phyloP scores from a whole-genome alignment of 1,140 invertebrate species.

The Aporrectodea caliginosa region DNA sequence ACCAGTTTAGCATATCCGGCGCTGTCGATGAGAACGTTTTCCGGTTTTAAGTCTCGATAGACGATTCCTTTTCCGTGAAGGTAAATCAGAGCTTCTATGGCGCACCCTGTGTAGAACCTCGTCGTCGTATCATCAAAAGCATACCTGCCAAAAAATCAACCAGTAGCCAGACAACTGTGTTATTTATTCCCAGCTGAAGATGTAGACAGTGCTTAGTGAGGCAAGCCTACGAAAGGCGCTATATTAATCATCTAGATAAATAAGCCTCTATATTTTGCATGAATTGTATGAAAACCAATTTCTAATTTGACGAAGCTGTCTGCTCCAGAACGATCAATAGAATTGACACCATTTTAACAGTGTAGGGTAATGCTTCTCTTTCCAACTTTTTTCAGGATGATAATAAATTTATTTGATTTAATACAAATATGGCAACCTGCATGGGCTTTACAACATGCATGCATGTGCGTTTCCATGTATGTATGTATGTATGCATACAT shows the following conservation, averaged over 20 bases:
- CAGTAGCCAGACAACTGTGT: no score
- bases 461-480: not conserved
- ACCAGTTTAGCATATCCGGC: conserved; percentile 88
- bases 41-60: conserved; percentile 95
- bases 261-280: no score
- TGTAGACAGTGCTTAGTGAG: no score
- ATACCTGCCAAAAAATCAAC: conserved; percentile 6
- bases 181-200: no score
- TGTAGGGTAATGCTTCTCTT: not conserved
- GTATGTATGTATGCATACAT: not conserved
- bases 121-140: conserved; percentile 53
- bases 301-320: not conserved
- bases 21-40: conserved; percentile 87
- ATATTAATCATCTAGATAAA: no score
- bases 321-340: not conserved
- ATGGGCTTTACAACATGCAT: not conserved
- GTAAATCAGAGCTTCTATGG: conserved; percentile 94
- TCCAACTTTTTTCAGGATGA: not conserved
- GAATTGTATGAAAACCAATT: no score
- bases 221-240: no score
- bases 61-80: conserved; percentile 94
- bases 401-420: not conserved
- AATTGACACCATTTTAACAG: not conserved
- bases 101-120: conserved; percentile 90
- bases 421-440: not conserved